Base-by-base conservation (phyloP, 2,888 invertebrate species). In the Micoletzkya japonica region DNA sequence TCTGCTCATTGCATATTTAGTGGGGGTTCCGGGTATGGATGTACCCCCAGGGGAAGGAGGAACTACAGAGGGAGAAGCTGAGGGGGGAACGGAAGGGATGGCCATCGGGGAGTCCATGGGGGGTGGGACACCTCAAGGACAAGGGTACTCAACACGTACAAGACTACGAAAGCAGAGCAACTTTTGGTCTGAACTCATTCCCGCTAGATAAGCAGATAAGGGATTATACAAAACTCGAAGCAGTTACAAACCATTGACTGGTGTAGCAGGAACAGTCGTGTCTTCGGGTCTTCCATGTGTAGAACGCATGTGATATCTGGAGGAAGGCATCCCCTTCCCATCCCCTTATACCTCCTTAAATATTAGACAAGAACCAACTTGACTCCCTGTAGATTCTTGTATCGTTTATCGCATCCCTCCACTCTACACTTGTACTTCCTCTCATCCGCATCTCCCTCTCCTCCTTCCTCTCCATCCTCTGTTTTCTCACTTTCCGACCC, bases 301-400 rank as follows among this genome's bases (percentile, higher is more conserved):
- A 28, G 54, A 56, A 20, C 67, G 36, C 56, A 67, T 56, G 30
- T 67, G 67, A 50, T 67, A 67, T 56, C 67, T 67, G 30, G 2
- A 44, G 56, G n/a, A 24, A 10, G 2, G 6, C 7, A 10, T 37
- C 14, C 17, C 7, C 4, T 24, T 54, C 24, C 7, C 26, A 7
- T n/a, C 24, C 26, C 7, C 26, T 54, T 7, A 54, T 24, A 7
- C 17, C 7, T 52, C 24, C 7, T 39, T 6, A 39, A 39, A 39
- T 39, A 39, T 39, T 39, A 10, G 39, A 59, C 39, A 52, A 52
- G 24, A 28, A 36, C 60, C 37, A 20, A 67, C 67, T 67, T 67
- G 67, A 67, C 67, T 67, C 67, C 67, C 30, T 67, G 67, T 30
- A 67, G 67, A 56, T 67, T 67, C 67, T 67, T 67, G 28, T 67